These are phyloP conservation scores for Chrysomela aeneicollis DNA, from an alignment of 2,888 invertebrate species.

Conservation along the genomic window DNA sequence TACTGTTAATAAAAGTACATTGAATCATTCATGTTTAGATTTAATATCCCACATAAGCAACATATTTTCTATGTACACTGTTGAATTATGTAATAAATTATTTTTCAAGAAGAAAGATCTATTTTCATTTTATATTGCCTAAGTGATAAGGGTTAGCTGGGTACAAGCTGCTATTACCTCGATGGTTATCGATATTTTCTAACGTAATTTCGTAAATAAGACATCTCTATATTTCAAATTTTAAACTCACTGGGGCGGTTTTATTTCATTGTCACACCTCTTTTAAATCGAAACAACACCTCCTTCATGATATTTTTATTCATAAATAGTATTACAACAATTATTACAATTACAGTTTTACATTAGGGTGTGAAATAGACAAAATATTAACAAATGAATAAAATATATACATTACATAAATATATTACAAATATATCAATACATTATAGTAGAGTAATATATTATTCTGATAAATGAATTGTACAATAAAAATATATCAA, in stretches of 20 bases:
- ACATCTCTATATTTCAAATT: too few relatives aligned
- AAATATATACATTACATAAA: conserved; percentile 49
- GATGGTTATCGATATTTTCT: too few relatives aligned
- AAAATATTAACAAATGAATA: conserved; percentile 46
- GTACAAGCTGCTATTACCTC: too few relatives aligned
- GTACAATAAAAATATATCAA: conserved; percentile 39
- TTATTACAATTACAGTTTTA: conserved; percentile 43
- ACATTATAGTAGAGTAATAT: conserved; percentile 30
- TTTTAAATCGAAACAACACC: too few relatives aligned
- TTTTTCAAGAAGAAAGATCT: too few relatives aligned
- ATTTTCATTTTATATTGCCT: too few relatives aligned
- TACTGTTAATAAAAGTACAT: not conserved
- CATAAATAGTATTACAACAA: conserved; percentile 35
- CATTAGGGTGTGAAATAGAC: conserved; percentile 6
- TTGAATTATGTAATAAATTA: too few relatives aligned
- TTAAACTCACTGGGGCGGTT: too few relatives aligned
- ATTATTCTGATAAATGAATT: conserved; percentile 28
- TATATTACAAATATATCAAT: conserved; percentile 37
- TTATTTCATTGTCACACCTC: too few relatives aligned
- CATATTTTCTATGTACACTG: too few relatives aligned
- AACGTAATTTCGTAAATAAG: too few relatives aligned
- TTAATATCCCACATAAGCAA: not conserved
- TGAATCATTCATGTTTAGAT: not conserved
- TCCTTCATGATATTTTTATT: conserved; percentile 22
- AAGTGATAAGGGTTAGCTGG: too few relatives aligned